Evolutionary conservation across 2,888 invertebrate genomes (phyloP).

Genomic region (Acleris literana): DNA sequence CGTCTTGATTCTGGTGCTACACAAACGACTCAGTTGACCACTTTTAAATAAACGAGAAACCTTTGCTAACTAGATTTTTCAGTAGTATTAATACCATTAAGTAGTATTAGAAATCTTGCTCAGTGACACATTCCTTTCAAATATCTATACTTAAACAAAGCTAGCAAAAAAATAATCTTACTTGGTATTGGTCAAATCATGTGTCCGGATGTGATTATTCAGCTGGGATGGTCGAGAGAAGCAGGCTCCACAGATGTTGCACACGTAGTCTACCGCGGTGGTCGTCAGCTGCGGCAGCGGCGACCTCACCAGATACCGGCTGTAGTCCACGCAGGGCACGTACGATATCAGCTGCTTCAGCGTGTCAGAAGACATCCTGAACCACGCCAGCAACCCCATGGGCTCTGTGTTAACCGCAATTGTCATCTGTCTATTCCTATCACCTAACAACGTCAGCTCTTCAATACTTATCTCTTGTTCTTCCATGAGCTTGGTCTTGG

Average conservation of each 20-base stretch:
- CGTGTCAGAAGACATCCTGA: slow-evolving; percentile 62
- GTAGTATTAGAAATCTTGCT: no score
- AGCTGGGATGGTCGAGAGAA: slow-evolving; percentile 61
- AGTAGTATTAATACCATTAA: no score
- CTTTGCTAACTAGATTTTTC: no score
- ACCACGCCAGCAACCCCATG: slow-evolving; percentile 57
- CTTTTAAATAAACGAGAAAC: no score
- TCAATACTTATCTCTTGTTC: slow-evolving; percentile 39
- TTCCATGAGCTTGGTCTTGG: slow-evolving; percentile 40
- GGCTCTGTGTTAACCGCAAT: slow-evolving; percentile 76
- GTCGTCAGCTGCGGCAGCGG: slow-evolving; percentile 42
- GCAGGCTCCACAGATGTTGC: slow-evolving; percentile 67
- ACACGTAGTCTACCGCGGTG: slow-evolving; percentile 49
- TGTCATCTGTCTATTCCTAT: slow-evolving; percentile 45
- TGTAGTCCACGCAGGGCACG: slow-evolving; percentile 58
- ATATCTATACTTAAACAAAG: not conserved
- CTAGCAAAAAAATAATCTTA: slow-evolving; percentile 41
- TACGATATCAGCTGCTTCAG: slow-evolving; percentile 60
- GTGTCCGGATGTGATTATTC: slow-evolving; percentile 63
- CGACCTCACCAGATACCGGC: slow-evolving; percentile 51
- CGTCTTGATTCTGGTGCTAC: no score
- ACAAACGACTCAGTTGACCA: no score
- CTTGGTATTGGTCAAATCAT: slow-evolving; percentile 59
- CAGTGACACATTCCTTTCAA: no score
- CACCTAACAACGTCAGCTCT: slow-evolving; percentile 38